A percentile compares a stretch with the other conserved stretches of the same genome.
Evolutionary conservation across 1,140 invertebrate species (phyloP).

Genomic region (Drosophila seguyi): DNA sequence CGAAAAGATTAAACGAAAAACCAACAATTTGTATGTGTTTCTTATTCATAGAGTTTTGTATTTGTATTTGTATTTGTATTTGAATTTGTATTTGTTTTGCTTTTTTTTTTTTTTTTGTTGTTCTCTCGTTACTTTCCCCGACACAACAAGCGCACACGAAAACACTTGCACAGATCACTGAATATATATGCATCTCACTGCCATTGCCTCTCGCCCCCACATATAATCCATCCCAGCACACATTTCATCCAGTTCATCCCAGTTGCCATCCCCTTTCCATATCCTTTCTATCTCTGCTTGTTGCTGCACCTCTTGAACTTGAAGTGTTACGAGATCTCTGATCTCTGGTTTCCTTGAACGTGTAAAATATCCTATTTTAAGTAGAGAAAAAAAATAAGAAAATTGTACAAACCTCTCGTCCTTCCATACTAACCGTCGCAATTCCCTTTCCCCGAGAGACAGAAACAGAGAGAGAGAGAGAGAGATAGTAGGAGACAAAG

Average conservation of each 20-base stretch:
- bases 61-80: constrained; percentile 5
- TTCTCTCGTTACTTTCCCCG: neutral
- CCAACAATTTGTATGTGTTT: constrained; percentile 72
- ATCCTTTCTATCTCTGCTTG: neutral
- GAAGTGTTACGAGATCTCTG: neutral
- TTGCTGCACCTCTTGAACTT: constrained; percentile 1
- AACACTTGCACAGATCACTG: constrained; percentile 2
- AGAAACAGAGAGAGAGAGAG: constrained; percentile 7
- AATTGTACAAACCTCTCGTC: constrained; percentile 1
- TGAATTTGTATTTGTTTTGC: neutral
- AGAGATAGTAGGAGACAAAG: neutral
- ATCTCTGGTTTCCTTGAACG: neutral
- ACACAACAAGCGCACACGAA: constrained; percentile 9
- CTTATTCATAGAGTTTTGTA: constrained; percentile 56
- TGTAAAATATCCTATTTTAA: constrained; percentile 10
- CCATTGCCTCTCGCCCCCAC: neutral
- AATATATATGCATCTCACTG: neutral
- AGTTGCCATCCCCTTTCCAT: neutral
- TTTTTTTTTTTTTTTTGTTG: neutral
- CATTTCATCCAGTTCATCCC: neutral
- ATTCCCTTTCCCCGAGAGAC: constrained; percentile 8
- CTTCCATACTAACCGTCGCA: constrained; percentile 6
- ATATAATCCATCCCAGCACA: neutral
- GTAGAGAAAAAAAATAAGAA: neutral
- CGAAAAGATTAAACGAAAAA: constrained; percentile 78